Evolutionary conservation across 2,797 vertebrate genomes (phyloP), one percentile per base, ranked within the genome.

Genomic region (Muscicapa striata): DNA sequence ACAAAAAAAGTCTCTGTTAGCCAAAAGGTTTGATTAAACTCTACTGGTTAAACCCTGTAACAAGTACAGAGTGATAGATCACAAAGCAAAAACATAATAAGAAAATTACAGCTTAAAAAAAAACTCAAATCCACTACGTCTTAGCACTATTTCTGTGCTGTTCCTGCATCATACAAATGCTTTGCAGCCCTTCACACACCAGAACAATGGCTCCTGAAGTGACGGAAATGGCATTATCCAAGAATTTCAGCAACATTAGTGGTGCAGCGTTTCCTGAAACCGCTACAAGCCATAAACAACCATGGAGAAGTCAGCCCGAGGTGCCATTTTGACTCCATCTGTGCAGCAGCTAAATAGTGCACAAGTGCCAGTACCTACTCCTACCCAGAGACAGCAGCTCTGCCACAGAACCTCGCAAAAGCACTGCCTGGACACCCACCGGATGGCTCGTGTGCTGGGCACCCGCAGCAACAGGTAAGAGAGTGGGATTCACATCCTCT

Each of bases 151-250:
- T 81, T 88, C 66, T 77, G 63, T 63, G 62, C 10, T 5, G 5
- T 52, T 86, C 21, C 54, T n/a, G 48, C 41, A 32, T 45, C 89
- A 96, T 83, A 82, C 45, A 92, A 93, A 95, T 51, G 69, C 63
- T 84, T 84, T 83, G 29, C 90, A 95, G 95, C 41, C 68, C 41
- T 77, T 78, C 84, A 90, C 81, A 89, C 81, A 90, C 43, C 66
- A 97, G 84, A 92, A 94, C 76, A 92, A 94, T 45, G 68, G 54
- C 34, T 96, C 69, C 69, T 4, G 0, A 63, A 69, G 75, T 41
- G 80, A 74, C n/a, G 13, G 89, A 94, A 96, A 93, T 3, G 29
- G 74, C 93, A 87, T 72, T 43, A 70, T 70, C 43, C 77, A 63
- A 49, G 45, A 89, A 89, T 69, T 74, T 52, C 73, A 75, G 81